These are phyloP conservation scores for Phortica okadai DNA, from an alignment of 2,888 invertebrate species.

Conservation along the genomic window DNA sequence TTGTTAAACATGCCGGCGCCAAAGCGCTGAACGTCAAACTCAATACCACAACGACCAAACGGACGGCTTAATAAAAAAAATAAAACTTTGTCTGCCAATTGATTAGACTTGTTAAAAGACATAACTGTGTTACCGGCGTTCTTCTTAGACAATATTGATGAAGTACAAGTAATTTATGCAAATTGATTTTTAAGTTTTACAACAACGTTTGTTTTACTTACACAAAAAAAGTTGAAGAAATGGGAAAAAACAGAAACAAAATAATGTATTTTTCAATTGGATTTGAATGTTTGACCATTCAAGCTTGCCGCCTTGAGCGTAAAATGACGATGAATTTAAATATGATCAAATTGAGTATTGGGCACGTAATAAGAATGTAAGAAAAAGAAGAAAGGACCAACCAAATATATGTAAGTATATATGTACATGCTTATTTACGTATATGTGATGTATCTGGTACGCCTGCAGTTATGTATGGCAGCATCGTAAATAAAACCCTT, in stretches of 20 bases:
- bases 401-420: not conserved
- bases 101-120: not conserved
- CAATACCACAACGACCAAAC: not conserved
- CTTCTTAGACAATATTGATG: not conserved
- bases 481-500: slow-evolving; percentile 69
- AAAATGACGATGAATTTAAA: slow-evolving; percentile 70
- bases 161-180: slow-evolving; percentile 26
- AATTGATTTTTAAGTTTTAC: slow-evolving; percentile 32
- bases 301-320: slow-evolving; percentile 54
- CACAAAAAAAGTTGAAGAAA: not conserved
- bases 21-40: not conserved
- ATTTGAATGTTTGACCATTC: slow-evolving; percentile 16
- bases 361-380: slow-evolving; percentile 66
- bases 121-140: no score
- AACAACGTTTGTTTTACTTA: slow-evolving; percentile 1
- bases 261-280: slow-evolving; percentile 19
- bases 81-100: not conserved
- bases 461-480: slow-evolving; percentile 64
- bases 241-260: slow-evolving; percentile 31
- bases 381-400: slow-evolving; percentile 25
- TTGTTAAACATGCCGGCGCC: slow-evolving; percentile 26
- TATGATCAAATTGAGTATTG: slow-evolving; percentile 70
- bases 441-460: slow-evolving; percentile 41
- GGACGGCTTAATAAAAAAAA: not conserved
- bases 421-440: not conserved